Evolutionary conservation across 2,797 vertebrate species (phyloP), one percentile per base, ranked within the genome.

Genomic region (Enteromius radiatus): DNA sequence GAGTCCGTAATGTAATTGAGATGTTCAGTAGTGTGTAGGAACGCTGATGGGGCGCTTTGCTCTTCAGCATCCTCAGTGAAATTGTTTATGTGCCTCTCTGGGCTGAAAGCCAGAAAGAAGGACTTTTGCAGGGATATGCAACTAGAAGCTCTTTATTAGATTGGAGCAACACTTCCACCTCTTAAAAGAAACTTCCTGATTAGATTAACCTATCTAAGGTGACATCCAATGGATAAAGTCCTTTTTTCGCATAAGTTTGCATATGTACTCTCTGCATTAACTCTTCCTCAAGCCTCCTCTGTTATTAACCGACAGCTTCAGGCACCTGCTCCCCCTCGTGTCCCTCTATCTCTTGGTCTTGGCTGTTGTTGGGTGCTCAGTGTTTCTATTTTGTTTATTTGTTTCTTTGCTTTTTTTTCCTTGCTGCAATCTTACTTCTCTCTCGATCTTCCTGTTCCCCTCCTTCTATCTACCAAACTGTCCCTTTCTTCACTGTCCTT

Each of bases 311-410:
- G 76, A 68, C 64, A 93, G 84, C 76, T 82, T 87, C 67, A 81
- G 65, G 76, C 65, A 21, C 82, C 52, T 26, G 17, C 54, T 49
- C 61, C 68, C 47, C 73, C 64, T 59, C 36, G 59, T 85, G 36
- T 43, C 49, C 36, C 76, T 75, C 43, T 81, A 28, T 78, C 33
- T 67, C 33, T 84, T 68, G 74, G n/a, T 73, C 75, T 83, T 74
- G 92, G 93, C 92, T 93, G 90, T 93, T 92, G 91, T 92, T 91
- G 43, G 84, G 91, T 92, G 78, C 63, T 83, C 52, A 70, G 41
- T 82, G 45, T 84, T 79, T 83, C 90, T 91, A 88, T 91, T 92
- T 92, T 52, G 6, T 81, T 76, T 52, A 38, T 81, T 68, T 17
- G 71, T 81, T 82, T 73, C 61, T 74, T 81, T 75, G 36, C 41